phyloP scores from a whole-genome alignment of 1,140 invertebrate genomes.

The Arion vulgaris region DNA sequence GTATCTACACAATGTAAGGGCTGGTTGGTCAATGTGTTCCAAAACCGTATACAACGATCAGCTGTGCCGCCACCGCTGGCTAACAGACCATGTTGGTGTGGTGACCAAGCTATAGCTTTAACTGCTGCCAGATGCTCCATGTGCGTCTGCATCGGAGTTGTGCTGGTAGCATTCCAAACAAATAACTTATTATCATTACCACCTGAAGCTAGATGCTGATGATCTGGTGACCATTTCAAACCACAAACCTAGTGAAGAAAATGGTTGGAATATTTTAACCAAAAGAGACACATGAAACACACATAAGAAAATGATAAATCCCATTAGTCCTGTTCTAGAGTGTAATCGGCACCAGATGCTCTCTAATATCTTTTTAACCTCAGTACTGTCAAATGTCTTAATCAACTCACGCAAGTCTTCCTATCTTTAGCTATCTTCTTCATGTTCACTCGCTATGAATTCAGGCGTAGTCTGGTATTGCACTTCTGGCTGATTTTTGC shows the following conservation, averaged over 20 bases:
- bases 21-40: conserved; percentile 99
- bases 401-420: too few species aligned
- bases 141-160: conserved; percentile 85
- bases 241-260: conserved; percentile 84
- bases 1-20: conserved; percentile 99
- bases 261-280: neutral
- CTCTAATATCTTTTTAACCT: too few species aligned
- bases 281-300: too few species aligned
- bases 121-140: conserved; percentile 98
- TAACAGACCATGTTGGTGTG: conserved; percentile 97
- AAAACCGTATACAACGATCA: conserved; percentile 89
- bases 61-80: conserved; percentile 99
- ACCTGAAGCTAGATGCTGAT: conserved; percentile 97
- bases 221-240: conserved; percentile 99
- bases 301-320: too few species aligned
- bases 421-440: too few species aligned
- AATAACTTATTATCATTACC: conserved; percentile 99
- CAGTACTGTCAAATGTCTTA: too few species aligned
- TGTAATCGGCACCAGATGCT: too few species aligned
- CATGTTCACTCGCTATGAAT: too few species aligned
- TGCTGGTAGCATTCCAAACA: conserved; percentile 94
- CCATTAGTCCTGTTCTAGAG: too few species aligned
- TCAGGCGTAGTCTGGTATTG: too few species aligned
- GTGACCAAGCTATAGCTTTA: conserved; percentile 98
- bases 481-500: too few species aligned